These are phyloP conservation scores for Meloidogyne exigua DNA, from an alignment of 1,140 invertebrate species.

Conservation along the genomic window DNA sequence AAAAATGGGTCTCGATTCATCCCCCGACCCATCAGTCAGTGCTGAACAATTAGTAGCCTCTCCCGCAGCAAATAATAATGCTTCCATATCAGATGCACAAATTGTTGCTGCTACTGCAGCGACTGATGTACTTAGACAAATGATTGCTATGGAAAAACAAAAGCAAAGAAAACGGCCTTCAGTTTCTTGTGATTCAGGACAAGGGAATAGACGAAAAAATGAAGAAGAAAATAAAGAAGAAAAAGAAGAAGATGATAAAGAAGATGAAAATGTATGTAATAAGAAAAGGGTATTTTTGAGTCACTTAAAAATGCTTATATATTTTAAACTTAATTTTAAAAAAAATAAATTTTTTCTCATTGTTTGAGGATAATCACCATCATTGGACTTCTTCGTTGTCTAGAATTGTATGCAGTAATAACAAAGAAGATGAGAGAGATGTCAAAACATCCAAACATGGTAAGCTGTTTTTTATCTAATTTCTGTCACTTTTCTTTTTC, in stretches of 20 bases:
- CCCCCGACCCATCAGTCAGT: neutral
- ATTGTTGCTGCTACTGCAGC: slow-evolving; percentile 10
- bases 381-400: neutral
- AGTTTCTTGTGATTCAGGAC: neutral
- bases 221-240: neutral
- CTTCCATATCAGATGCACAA: neutral
- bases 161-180: slow-evolving; percentile 8
- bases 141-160: slow-evolving; percentile 16
- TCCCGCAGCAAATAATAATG: neutral
- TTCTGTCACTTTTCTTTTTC: no score
- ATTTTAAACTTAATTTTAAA: neutral
- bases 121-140: slow-evolving; percentile 16
- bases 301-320: neutral
- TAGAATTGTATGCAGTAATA: neutral
- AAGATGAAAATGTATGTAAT: neutral
- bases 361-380: neutral
- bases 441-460: no score
- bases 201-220: neutral
- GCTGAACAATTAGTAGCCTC: neutral
- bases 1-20: slow-evolving; percentile 25
- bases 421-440: no score
- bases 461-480: no score
- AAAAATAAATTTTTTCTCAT: no score
- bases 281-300: no score
- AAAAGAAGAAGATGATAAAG: no score